A percentile compares a stretch with the other conserved stretches of the same genome.
Conservation (phyloP, 2,888 invertebrate genomes). For the Leptopilina myrica region DNA sequence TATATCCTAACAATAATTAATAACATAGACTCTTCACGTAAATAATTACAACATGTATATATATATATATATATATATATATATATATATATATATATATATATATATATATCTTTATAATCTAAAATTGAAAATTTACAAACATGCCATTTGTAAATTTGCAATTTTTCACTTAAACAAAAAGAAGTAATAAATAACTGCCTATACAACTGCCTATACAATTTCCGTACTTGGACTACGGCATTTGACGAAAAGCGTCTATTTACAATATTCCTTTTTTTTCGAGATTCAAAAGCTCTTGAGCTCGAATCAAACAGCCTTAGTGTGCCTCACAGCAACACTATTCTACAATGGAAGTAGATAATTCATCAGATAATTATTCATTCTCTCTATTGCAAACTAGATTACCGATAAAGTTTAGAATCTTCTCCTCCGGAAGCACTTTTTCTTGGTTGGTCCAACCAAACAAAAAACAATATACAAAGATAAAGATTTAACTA, state of each 20-base stretch:
- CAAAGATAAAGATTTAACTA: no score
- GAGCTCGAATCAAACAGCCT: slow-evolving; percentile 31
- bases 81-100: slow-evolving; percentile 39
- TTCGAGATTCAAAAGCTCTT: slow-evolving; percentile 17
- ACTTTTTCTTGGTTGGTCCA: no score
- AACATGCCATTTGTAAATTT: neutral
- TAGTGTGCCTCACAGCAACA: slow-evolving; percentile 27
- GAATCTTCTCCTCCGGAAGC: no score
- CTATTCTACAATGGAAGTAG: slow-evolving; percentile 28
- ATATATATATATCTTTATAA: slow-evolving; percentile 26
- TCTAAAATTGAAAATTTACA: slow-evolving; percentile 23
- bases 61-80: slow-evolving; percentile 37
- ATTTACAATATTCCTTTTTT: slow-evolving; percentile 13
- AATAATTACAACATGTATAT: slow-evolving; percentile 42
- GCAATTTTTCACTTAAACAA: slow-evolving; percentile 46
- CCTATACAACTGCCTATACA: slow-evolving; percentile 39
- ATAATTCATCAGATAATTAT: slow-evolving; percentile 3
- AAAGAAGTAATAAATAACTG: slow-evolving; percentile 57
- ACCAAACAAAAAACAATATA: no score
- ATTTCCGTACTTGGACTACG: slow-evolving; percentile 22
- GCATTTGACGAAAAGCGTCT: slow-evolving; percentile 30
- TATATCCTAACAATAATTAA: slow-evolving; percentile 29
- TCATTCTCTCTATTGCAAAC: no score
- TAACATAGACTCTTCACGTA: slow-evolving; percentile 37
- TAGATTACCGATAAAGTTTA: no score